Conservation (phyloP, 2,113 vertebrate species). For the Podocnemis expansa region DNA sequence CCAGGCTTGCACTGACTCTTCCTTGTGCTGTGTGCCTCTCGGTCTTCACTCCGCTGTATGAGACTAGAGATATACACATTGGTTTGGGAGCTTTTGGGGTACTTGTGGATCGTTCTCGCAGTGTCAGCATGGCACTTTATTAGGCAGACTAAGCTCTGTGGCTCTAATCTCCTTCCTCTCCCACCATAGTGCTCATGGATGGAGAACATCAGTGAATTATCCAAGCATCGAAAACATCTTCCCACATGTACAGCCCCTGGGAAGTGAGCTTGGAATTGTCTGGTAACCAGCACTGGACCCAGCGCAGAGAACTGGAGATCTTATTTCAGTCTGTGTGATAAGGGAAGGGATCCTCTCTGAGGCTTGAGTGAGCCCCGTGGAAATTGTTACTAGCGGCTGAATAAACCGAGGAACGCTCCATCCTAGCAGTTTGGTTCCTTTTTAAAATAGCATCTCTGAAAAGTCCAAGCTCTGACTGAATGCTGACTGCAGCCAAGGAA, state of each 20-base stretch:
- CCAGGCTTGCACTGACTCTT: not conserved
- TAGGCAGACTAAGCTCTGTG: not conserved
- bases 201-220: not conserved
- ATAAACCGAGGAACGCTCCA: not conserved
- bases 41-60: not conserved
- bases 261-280: not conserved
- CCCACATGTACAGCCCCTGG: not conserved
- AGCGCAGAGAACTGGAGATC: not conserved
- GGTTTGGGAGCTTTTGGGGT: not conserved
- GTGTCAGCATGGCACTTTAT: not conserved
- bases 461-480: not conserved
- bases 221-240: not conserved
- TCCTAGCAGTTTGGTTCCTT: not conserved
- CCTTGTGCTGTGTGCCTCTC: not conserved
- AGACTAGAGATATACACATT: not conserved
- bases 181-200: conserved; percentile 24
- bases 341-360: not conserved
- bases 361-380: not conserved
- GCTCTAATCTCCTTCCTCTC: not conserved
- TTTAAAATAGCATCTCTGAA: not conserved
- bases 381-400: not conserved
- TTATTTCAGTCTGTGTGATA: not conserved
- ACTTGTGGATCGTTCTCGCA: not conserved
- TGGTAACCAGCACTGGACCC: not conserved
- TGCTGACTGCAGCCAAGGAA: not conserved